Evolutionary conservation across 2,888 invertebrate species (phyloP).

Genomic region (Synanthedon andrenaeformis): DNA sequence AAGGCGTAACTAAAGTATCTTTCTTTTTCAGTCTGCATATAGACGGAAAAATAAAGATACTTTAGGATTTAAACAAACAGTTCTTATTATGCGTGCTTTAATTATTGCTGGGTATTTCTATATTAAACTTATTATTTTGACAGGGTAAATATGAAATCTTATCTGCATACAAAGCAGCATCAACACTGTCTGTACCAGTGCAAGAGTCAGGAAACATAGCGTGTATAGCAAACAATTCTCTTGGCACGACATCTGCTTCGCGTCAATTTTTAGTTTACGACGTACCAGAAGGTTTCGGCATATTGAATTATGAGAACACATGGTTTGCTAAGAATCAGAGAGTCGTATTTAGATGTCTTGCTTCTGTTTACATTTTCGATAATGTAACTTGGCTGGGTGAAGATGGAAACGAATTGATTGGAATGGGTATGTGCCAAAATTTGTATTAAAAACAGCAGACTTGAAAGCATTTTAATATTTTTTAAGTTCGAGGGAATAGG

Average conservation of each 20-base stretch:
- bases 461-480: too few relatives aligned
- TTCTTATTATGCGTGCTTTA: too few relatives aligned
- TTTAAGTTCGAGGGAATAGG: too few relatives aligned
- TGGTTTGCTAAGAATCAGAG: conserved; percentile 37
- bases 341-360: conserved; percentile 34
- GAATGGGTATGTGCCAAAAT: not conserved
- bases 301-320: conserved; percentile 17
- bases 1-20: too few relatives aligned
- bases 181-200: conserved; percentile 23
- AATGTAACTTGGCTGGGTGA: conserved; percentile 37
- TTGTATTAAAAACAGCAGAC: not conserved
- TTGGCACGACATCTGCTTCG: conserved; percentile 2
- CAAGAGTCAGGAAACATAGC: conserved; percentile 29
- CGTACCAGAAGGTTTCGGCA: conserved; percentile 40
- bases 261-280: conserved; percentile 37
- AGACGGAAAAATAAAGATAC: too few relatives aligned
- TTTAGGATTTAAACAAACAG: too few relatives aligned
- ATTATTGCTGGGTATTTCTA: too few relatives aligned
- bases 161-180: conserved; percentile 24
- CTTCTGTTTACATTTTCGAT: conserved; percentile 37
- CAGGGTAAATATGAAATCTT: conserved; percentile 14
- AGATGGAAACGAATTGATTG: conserved; percentile 10
- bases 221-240: conserved; percentile 29
- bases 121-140: conserved; percentile 5
- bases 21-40: too few relatives aligned